Conservation (phyloP, 2,797 vertebrate species). For the Pipistrellus pygmaeus region DNA sequence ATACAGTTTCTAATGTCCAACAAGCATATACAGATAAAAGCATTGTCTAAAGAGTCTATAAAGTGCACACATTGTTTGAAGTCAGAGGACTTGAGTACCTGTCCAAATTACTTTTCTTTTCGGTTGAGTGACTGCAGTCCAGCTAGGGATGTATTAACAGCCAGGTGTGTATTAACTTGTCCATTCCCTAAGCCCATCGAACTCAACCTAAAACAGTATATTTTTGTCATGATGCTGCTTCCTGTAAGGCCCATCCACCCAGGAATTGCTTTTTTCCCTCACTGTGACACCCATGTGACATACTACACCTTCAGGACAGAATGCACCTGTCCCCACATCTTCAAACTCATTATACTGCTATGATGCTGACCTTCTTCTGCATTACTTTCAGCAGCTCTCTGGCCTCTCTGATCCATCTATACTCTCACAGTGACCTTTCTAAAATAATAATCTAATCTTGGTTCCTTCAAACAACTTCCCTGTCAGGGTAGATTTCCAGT, state of each 20-base stretch:
- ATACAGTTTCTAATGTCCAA: not conserved
- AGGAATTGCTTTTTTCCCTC: not conserved
- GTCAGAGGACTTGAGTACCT: not conserved
- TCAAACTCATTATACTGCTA: not conserved
- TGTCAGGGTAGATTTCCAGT: not conserved
- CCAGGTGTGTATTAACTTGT: not conserved
- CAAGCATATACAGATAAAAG: not conserved
- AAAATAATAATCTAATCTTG: not conserved
- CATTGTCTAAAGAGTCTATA: not conserved
- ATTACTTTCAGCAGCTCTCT: not conserved
- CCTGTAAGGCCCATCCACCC: not conserved
- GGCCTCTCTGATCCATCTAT: not conserved
- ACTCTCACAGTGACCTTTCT: not conserved
- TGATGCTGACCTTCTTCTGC: not conserved
- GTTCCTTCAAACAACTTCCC: not conserved
- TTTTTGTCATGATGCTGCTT: not conserved
- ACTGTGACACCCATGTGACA: not conserved
- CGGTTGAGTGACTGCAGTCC: not conserved
- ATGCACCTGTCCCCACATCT: not conserved
- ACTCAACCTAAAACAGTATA: not conserved
- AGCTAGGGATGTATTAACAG: not conserved
- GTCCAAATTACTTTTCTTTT: not conserved
- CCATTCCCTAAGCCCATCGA: not conserved
- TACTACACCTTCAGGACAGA: not conserved
- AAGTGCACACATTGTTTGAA: not conserved